These are phyloP conservation scores for Dreissena polymorpha DNA, from an alignment of 1,140 invertebrate species.

Conservation along the genomic window DNA sequence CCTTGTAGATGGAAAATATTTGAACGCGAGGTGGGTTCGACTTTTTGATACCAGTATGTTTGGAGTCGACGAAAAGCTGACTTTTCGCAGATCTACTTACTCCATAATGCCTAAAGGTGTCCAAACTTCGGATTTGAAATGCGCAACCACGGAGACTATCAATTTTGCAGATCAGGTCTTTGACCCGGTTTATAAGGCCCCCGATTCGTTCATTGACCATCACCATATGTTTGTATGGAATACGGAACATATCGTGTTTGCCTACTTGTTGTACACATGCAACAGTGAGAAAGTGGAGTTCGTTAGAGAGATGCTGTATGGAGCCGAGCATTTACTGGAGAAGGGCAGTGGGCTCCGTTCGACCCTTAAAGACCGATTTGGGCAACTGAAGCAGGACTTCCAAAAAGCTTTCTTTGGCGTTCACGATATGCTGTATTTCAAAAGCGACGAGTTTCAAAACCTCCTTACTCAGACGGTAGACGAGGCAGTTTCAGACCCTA, in stretches of 20 bases:
- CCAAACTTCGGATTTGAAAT: constrained; percentile 10
- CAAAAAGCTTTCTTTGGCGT: background rate
- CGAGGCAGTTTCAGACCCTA: background rate
- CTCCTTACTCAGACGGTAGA: background rate
- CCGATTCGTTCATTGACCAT: background rate
- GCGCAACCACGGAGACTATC: constrained; percentile 1
- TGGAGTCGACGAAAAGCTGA: background rate
- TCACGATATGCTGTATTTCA: constrained; percentile 18
- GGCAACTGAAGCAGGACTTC: background rate
- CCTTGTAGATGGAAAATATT: background rate
- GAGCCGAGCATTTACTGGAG: background rate
- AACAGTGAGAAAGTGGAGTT: constrained; percentile 8
- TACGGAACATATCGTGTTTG: constrained; percentile 8
- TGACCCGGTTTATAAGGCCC: background rate
- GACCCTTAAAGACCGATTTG: background rate
- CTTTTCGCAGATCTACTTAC: background rate
- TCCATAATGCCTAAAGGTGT: background rate
- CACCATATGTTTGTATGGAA: background rate
- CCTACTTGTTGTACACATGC: background rate
- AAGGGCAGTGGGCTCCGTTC: background rate
- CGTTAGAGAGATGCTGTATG: constrained; percentile 17
- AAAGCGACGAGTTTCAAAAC: constrained; percentile 1
- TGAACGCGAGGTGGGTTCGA: background rate
- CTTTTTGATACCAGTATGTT: background rate
- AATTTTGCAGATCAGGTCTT: constrained; percentile 4